phyloP scores from a whole-genome alignment of 2,113 vertebrate genomes.

The Tichodroma muraria region DNA sequence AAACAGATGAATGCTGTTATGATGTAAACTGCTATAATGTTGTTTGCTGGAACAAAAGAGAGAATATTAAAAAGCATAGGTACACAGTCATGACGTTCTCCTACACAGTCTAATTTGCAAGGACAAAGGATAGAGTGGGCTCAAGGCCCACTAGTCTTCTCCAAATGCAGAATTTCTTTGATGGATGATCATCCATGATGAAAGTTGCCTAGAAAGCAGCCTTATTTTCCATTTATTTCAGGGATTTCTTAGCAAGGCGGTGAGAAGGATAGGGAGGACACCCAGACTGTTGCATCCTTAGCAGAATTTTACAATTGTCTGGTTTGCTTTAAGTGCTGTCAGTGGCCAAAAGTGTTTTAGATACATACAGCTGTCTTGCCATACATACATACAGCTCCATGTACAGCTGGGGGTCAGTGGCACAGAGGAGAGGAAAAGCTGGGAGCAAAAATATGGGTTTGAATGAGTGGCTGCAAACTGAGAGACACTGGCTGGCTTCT shows the following conservation, averaged over 20 bases:
- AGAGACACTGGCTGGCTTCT: neutral
- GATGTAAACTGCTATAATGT: neutral
- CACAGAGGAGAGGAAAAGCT: neutral
- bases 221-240: neutral
- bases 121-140: neutral
- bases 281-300: neutral
- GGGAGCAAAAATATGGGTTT: neutral
- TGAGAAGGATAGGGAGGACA: neutral
- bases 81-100: neutral
- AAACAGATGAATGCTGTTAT: neutral
- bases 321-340: neutral
- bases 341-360: neutral
- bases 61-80: neutral
- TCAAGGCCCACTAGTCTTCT: neutral
- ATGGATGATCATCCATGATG: neutral
- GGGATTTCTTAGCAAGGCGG: neutral
- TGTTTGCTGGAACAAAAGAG: neutral
- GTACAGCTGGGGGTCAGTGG: neutral
- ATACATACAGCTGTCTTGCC: neutral
- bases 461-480: neutral
- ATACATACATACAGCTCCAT: neutral
- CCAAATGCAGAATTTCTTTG: neutral
- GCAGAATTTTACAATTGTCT: neutral
- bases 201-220: neutral
- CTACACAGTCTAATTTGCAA: neutral